These are phyloP conservation scores for Leucoraja ocellata DNA, from an alignment of 2,797 vertebrate species.

Conservation along the genomic window DNA sequence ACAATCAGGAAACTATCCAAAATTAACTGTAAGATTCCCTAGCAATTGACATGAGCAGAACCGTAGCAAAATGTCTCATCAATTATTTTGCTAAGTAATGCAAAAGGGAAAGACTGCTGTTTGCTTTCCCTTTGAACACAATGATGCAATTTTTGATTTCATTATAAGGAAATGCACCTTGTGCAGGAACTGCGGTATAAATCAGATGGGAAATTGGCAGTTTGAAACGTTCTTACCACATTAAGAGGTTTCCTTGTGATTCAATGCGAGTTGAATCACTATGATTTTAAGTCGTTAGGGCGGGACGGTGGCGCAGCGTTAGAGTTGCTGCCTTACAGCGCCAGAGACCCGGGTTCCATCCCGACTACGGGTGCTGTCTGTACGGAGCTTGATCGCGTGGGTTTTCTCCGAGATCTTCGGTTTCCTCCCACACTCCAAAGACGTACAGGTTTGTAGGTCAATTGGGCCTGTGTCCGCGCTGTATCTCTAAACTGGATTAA, in stretches of 20 bases:
- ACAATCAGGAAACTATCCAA: neutral
- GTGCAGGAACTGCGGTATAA: neutral
- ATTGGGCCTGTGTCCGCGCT: too few species aligned
- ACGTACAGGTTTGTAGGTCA: too few species aligned
- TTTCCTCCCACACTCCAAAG: too few species aligned
- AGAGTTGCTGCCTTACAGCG: too few species aligned
- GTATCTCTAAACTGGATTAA: too few species aligned
- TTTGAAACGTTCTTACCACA: neutral
- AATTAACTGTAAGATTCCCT: neutral
- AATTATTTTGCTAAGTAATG: neutral
- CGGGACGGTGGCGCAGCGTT: too few species aligned
- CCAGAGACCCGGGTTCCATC: too few species aligned
- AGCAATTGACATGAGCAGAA: neutral
- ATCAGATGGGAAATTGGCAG: neutral
- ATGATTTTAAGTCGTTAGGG: neutral
- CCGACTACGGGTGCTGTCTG: too few species aligned
- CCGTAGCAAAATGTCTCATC: neutral
- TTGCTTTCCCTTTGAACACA: neutral
- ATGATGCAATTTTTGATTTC: neutral
- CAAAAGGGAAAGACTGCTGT: neutral
- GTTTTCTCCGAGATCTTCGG: too few species aligned
- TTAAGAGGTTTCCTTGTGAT: neutral
- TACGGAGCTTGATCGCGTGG: too few species aligned
- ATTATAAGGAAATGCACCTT: neutral
- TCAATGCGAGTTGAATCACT: neutral